A percentile compares a stretch with the other conserved stretches of the same genome.
Conservation (phyloP, 2,888 invertebrate genomes). For the Acronicta aceris region DNA sequence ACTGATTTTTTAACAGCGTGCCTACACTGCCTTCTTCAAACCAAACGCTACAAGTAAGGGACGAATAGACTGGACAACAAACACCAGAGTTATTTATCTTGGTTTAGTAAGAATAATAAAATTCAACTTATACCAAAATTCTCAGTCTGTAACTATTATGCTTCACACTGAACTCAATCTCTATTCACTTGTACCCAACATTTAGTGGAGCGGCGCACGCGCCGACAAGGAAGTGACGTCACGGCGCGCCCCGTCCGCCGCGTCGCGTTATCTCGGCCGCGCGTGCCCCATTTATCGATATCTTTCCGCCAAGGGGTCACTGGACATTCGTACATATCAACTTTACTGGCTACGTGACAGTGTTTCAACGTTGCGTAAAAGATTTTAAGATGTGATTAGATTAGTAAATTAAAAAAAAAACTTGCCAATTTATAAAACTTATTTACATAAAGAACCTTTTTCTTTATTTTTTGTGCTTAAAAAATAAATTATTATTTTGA, state of each 20-base stretch:
- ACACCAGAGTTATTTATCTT: no score
- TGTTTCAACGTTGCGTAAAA: slow-evolving; percentile 28
- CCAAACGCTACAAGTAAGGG: no score
- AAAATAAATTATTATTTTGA: no score
- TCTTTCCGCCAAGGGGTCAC: slow-evolving; percentile 67
- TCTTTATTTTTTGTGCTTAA: no score
- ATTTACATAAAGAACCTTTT: no score
- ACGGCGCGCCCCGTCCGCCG: slow-evolving; percentile 74
- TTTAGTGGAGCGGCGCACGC: slow-evolving; percentile 73
- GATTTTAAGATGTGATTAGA: slow-evolving; percentile 21
- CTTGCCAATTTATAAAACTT: not conserved
- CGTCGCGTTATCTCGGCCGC: slow-evolving; percentile 72
- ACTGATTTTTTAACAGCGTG: no score
- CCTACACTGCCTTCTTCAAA: no score
- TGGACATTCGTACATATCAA: slow-evolving; percentile 52
- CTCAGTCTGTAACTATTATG: not conserved
- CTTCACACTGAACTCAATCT: not conserved
- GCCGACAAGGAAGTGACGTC: slow-evolving; percentile 80
- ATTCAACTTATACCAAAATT: not conserved
- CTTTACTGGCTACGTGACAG: slow-evolving; percentile 29
- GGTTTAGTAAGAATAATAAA: no score
- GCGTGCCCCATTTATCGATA: slow-evolving; percentile 70
- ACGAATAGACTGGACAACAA: no score
- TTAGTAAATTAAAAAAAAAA: not conserved
- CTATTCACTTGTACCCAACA: slow-evolving; percentile 32